A percentile compares a stretch with the other conserved stretches of the same genome.
Evolutionary conservation across 2,797 vertebrate species (phyloP).

Genomic region (Phoeniculus purpureus): DNA sequence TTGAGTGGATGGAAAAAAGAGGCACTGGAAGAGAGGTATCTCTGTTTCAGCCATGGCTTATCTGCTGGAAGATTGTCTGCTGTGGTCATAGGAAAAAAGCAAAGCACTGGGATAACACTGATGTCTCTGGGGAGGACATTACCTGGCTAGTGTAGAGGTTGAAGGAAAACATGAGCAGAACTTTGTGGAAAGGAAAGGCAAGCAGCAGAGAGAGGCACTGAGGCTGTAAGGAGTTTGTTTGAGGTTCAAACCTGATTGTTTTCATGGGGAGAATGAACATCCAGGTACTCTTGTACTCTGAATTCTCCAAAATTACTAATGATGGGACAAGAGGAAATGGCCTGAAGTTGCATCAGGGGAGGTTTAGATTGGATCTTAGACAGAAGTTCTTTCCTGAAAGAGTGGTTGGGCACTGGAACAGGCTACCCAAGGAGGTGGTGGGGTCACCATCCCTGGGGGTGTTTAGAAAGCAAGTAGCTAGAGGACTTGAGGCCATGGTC

Average conservation of each 20-base stretch:
- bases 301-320: too few species aligned
- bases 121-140: not conserved
- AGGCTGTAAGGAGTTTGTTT: not conserved
- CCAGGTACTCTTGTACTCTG: not conserved
- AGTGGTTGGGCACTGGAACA: too few species aligned
- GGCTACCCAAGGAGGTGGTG: too few species aligned
- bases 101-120: not conserved
- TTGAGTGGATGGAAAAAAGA: not conserved
- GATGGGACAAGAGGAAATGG: too few species aligned
- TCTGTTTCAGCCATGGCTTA: slow-evolving; percentile 18
- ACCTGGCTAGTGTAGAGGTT: not conserved
- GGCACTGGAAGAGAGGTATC: not conserved
- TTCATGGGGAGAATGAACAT: not conserved
- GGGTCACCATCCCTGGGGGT: too few species aligned
- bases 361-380: too few species aligned
- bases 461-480: too few species aligned
- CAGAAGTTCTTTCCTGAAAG: too few species aligned
- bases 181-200: not conserved
- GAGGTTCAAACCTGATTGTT: not conserved
- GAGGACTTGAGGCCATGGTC: too few species aligned
- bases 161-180: not conserved
- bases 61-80: slow-evolving; percentile 23
- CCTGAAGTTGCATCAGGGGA: too few species aligned
- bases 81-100: slow-evolving; percentile 4
- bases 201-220: not conserved